phyloP scores from a whole-genome alignment of 2,113 vertebrate species.

The Ictalurus punctatus region DNA sequence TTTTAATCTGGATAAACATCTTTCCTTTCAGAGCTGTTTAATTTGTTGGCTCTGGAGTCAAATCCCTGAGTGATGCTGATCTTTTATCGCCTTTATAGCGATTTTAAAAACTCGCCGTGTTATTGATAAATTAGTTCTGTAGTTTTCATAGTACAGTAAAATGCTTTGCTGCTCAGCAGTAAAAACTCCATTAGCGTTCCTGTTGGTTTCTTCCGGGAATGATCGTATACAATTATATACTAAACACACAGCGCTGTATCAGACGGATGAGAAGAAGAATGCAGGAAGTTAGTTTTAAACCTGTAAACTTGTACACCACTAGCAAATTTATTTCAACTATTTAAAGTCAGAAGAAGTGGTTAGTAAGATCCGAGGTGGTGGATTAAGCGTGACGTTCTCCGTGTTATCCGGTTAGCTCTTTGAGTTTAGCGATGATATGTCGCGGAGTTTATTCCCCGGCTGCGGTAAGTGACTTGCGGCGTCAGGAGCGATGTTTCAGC shows the following conservation, averaged over 20 bases:
- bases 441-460: not conserved
- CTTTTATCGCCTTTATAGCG: not conserved
- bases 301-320: not conserved
- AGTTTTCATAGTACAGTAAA: not conserved
- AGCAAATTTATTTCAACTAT: not conserved
- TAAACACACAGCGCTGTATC: not conserved
- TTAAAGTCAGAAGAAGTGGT: not conserved
- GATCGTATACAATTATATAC: not conserved
- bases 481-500: slow-evolving; percentile 36
- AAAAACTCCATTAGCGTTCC: slow-evolving; percentile 12
- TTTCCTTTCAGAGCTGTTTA: not conserved
- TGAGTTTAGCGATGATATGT: not conserved
- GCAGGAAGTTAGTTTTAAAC: not conserved
- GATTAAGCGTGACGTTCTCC: not conserved
- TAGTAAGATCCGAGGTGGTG: not conserved
- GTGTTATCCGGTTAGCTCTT: not conserved
- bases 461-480: not conserved
- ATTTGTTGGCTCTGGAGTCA: not conserved
- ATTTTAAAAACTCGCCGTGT: not conserved
- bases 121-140: not conserved
- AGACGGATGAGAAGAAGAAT: not conserved
- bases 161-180: slow-evolving; percentile 2
- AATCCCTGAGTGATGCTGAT: not conserved
- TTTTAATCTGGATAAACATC: not conserved
- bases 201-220: slow-evolving; percentile 1